Base-by-base conservation (phyloP, 2,888 invertebrate species). In the Barypeithes pellucidus region DNA sequence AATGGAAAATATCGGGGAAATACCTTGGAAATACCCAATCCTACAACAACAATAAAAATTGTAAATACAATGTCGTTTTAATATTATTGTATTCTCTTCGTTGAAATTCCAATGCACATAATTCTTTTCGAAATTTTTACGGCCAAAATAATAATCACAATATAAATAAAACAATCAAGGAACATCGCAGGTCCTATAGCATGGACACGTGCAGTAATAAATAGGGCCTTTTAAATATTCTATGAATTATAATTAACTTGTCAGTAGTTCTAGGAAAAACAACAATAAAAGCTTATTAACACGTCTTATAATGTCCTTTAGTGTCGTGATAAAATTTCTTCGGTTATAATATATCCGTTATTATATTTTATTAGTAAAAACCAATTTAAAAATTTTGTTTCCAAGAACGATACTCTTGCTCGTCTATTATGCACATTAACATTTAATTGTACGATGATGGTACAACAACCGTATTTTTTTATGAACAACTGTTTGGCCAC, bases 251-350 rank as follows among this genome's bases (percentile, higher is more conserved):
- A 29, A 18, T 68, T 61, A 33, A 68, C 33, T 52, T 33, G 22
- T 54, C 22, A 36, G n/a, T 18, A 22, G 20, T 72, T 72, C 72
- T 22, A 24, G 24, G 72, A 72, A 72, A 67, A 63, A 67, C 62
- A 67, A 43, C 57, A 72, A 72, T 72, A 72, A 72, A 2, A 54
- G 43, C 67, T 60, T 67, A 63, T 43, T 43, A 47, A 22, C 73
- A 73, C 68, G 73, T 73, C 73, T 68, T 73, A 60, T 60, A 65
- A 52, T 73, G 73, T 73, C 73, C 73, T 68, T 73, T 60, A 20
- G 39, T 12, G n/a, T 7, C 68, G 68, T 73, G 72, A 54, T 18
- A 62, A 41, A 41, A 72, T 72, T 72, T 62, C 14, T 36, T 60
- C 41, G 14, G 9, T 41, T 12, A 14, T 2, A 9, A 29, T 29